phyloP scores from a whole-genome alignment of 64 coral and sea anemone genomes.

The Orbicella faveolata region DNA sequence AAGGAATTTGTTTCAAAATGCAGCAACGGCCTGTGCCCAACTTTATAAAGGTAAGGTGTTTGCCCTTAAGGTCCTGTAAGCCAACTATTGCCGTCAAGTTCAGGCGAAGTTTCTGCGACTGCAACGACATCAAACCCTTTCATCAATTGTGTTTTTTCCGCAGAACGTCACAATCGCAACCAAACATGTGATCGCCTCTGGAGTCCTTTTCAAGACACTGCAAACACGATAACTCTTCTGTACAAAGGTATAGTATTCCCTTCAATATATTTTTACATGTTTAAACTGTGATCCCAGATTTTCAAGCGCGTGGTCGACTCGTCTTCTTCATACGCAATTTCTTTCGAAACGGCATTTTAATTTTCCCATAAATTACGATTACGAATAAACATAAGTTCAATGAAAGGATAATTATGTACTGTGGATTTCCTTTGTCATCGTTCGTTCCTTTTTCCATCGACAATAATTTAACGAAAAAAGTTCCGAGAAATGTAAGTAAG shows the following conservation, averaged over 20 bases:
- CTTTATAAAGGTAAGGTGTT: slow-evolving; percentile 87
- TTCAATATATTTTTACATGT: neutral
- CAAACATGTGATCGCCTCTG: slow-evolving; percentile 77
- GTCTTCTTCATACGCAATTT: neutral
- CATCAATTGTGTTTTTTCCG: slow-evolving; percentile 57
- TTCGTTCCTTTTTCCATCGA: neutral
- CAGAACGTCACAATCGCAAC: slow-evolving; percentile 67
- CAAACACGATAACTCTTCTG: slow-evolving; percentile 89
- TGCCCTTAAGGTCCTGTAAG: neutral
- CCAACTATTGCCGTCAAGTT: neutral
- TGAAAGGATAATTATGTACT: neutral
- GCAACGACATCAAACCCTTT: neutral
- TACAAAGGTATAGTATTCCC: slow-evolving; percentile 81
- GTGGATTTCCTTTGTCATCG: neutral
- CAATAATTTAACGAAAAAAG: neutral
- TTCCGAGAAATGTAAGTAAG: too few species aligned
- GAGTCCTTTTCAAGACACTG: slow-evolving; percentile 99
- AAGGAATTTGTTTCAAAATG: slow-evolving; percentile 95
- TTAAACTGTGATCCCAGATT: neutral
- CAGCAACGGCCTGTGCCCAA: slow-evolving; percentile 94
- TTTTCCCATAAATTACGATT: neutral
- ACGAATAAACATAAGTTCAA: neutral
- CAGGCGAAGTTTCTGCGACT: neutral
- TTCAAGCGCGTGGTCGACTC: neutral
- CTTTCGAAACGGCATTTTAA: neutral